Evolutionary conservation across 2,113 vertebrate species (phyloP), one percentile per base, ranked within the genome.

Genomic region (Dicerorhinus sumatrensis): DNA sequence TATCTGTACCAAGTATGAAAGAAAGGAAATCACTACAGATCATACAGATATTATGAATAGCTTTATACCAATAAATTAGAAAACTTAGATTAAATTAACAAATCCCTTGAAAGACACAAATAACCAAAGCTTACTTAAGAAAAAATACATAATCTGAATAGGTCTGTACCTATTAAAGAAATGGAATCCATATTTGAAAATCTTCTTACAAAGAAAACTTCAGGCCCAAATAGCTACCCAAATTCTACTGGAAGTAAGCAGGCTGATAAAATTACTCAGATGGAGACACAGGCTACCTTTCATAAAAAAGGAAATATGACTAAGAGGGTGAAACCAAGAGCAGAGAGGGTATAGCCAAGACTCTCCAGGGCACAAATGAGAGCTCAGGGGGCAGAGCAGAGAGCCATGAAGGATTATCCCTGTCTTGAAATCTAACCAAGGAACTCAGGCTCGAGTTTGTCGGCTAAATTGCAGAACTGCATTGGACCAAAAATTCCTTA

Each of bases 61-160:
- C 60, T 72, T 80, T 36, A 75, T 46, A 33, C 6, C 51, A 46
- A 31, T 75, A 65, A 58, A 72, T 72, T 82, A n/a, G 42, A 92
- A 63, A 89, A 73, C 10, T 94, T 63, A 75, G 17, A 82, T 51
- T 48, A 87, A 93, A 69, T 51, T 23, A 79, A 42, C 39, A 90
- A 95, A 90, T 85, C 48, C 16, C 17, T 86, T 86, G 33, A 90
- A 90, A 93, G 36, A 51, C 27, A 69, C 31, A 84, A 92, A 88
- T 82, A 76, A 77, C 36, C 18, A 82, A 70, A 84, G 16, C 46
- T 85, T 16, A 58, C 14, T 75, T n/a, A 85, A 73, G 70, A 21
- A 89, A 88, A 88, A 29, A 87, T 63, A 56, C 8, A 58, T 48
- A 91, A 88, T 23, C 23, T 82, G 58, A 82, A 82, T 81, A 86